phyloP scores from a whole-genome alignment of 2,113 vertebrate species.

The Opisthocomus hoazin region DNA sequence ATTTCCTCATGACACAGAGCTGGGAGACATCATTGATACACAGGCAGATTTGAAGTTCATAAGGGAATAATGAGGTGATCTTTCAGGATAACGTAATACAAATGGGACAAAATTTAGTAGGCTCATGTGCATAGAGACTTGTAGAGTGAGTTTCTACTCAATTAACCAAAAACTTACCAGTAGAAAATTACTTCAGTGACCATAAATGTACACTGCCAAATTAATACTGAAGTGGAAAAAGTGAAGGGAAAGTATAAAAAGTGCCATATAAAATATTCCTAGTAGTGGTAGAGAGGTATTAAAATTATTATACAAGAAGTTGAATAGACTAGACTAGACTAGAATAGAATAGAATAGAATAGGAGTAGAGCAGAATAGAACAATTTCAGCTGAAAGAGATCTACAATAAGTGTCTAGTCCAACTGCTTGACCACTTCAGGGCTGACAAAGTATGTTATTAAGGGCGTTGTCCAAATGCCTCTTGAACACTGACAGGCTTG shows the following conservation, averaged over 20 bases:
- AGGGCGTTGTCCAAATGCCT: background rate
- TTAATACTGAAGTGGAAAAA: background rate
- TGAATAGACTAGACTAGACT: background rate
- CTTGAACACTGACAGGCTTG: background rate
- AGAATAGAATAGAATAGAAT: too few relatives aligned
- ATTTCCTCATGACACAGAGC: background rate
- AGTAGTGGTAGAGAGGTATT: background rate
- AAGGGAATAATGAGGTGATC: background rate
- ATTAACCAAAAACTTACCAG: background rate
- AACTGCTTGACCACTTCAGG: background rate
- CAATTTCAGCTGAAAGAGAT: background rate
- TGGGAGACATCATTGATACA: background rate
- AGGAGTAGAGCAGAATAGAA: too few relatives aligned
- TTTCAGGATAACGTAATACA: background rate
- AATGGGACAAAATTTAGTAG: background rate
- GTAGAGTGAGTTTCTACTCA: background rate
- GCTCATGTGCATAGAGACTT: background rate
- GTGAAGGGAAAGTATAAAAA: background rate
- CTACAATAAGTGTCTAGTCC: background rate
- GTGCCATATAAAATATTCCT: background rate
- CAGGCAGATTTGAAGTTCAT: background rate
- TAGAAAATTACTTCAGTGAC: background rate
- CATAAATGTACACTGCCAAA: background rate
- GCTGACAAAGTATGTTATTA: background rate
- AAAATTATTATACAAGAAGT: background rate